Base-by-base conservation (phyloP, 37 sponge, comb jelly and placozoan species). In the Aplysina aerophoba region DNA sequence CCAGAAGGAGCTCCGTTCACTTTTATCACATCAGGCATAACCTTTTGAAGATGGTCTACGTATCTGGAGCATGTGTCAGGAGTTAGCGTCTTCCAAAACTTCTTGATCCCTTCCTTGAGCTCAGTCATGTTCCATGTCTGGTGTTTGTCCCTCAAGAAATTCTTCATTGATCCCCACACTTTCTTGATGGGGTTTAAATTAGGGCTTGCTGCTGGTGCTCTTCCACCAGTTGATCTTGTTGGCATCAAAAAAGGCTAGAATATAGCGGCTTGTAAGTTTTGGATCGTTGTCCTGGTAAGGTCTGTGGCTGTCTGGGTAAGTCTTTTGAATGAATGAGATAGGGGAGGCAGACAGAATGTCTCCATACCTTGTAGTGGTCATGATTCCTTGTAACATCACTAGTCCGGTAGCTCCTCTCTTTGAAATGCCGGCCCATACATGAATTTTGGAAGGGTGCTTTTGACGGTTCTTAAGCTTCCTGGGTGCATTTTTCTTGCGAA, bases 361-460 rank as follows among this genome's bases (percentile, higher is more conserved):
- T 35, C 55, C 71, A 74, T 35, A 83, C 5, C 78, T 71, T 20
- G 35, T 59, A 5, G 78, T 37, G 14, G 38, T 83, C 88, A 88
- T 82, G 30, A 83, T 88, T 17, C 88, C 88, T 24, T 69, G 64
- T 64, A 88, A 88, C 41, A 88, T 55, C 36, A 83, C 83, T 33
- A 88, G 33, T 74, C 27, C 37, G 12, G 87, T 86, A 56, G 87
- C 87, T 33, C 88, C 88, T 27, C 55, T 22, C 28, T 35, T 56
- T 16, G 78, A 81, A 50, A 88, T 88, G 5, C 88, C 88, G 71
- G 79, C 84, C 84, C 88, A 88, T 15, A 88, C 65, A 36, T 83
- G 83, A 14, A 83, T 57, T n/a, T 73, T 83, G 12, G 44, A n/a
- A 50, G 87, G 81, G 37, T 84, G 73, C 38, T 84, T 84, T 22